Base-by-base conservation (phyloP, 2,888 invertebrate genomes). In the Seira sanloemensis region DNA sequence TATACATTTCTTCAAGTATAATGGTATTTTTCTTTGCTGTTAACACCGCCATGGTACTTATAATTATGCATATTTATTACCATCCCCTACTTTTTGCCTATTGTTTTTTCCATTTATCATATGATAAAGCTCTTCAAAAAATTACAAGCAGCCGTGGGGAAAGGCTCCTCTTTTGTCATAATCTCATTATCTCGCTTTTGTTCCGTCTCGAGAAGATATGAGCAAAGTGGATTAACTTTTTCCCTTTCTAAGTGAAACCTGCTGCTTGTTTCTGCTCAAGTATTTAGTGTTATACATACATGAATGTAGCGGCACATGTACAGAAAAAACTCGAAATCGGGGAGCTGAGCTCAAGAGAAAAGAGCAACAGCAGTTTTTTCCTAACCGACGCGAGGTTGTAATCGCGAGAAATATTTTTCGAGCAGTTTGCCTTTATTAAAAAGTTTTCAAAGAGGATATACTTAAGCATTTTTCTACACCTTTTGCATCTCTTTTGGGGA, bases 101-200 rank as follows among this genome's bases (percentile, higher is more conserved):
- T 80, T 80, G 80, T 80, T 69, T 69, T 80, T 58, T n/a, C n/a
- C 62, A 80, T 80, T 80, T 80, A 80, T 69, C 68, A 75, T 58
- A 62, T 75, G 72, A 80, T 80, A 74, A 58, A 9, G 69, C 46
- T 75, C 62, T 68, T 75, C n/a, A n/a, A n/a, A n/a, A 80, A 80
- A 58, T 58, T 58, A 58, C 2, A 18, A 18, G 58, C 62, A 80
- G 69, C 46, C 68, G 23, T 58, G 72, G 26, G 72, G 74, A 46
- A 80, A 68, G 71, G 71, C 67, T 68, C 62, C n/a, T 58, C 54
- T 74, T 23, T 74, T 79, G 23, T 37, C 23, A 78, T 81, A 81
- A 81, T 81, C 75, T 69, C 71, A 81, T 81, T 81, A 81, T 73
- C 71, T 81, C 75, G 18, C 65, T 69, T 75, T 68, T 74, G 65